Base-by-base conservation (phyloP, 2,797 vertebrate species). In the Enteromius paludinosus region DNA sequence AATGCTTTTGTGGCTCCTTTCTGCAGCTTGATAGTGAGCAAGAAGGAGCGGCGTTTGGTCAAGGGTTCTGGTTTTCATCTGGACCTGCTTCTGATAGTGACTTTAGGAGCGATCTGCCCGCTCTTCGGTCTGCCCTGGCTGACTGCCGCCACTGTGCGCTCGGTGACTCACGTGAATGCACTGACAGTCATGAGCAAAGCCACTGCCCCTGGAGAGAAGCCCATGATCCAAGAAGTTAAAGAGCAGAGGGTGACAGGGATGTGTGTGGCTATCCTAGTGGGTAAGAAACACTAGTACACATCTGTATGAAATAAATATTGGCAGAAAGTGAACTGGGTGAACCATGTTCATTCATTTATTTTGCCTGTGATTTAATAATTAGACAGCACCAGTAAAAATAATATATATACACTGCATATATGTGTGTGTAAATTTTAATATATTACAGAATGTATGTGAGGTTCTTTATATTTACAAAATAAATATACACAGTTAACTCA, bases 51-150 rank as follows among this genome's bases (percentile, higher is more conserved):
- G 38, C 95, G 94, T 12, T 91, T 99, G 83, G 88, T 96, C 15
- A 99, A 99, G 86, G 98, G 98, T 70, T 99, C 97, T 0, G 98
- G 98, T 59, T 99, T 99, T 92, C 98, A 99, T 92, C 91, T 99
- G 83, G 98, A 99, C 88, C 93, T 99, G 77, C 94, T 99, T 65
- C 96, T 99, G 45, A 99, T 99, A 1, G 98, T 98, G 78, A 94
- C 94, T 4, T 93, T 98, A 87, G 98, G 98, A 0, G 96, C 97
- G 1, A 69, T 99, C n/a, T 99, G 98, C 0, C 97, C 97, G 0
- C 95, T 99, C 5, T 97, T 99, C 0, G 98, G 98, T 81, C 90
- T 99, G 88, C 98, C 98, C 3, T 99, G 98, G 98, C 96, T 99
- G 85, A 98, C 98, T 0, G 98, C 97, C 0, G 97, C 98, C 3